phyloP scores from a whole-genome alignment of 2,113 vertebrate genomes.

The Rhabdornis inornatus region DNA sequence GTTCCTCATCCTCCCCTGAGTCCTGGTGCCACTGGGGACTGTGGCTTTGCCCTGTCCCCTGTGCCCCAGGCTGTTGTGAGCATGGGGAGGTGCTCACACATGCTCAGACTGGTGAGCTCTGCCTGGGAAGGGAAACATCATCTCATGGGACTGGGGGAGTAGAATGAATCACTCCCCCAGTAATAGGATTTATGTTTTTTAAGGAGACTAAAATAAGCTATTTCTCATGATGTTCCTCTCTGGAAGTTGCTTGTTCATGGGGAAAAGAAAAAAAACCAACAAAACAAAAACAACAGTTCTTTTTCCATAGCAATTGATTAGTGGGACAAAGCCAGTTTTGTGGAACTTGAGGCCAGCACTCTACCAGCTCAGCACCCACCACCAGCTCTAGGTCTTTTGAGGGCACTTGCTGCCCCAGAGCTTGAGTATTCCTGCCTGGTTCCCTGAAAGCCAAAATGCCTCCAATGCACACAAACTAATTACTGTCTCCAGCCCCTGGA shows the following conservation, averaged over 20 bases:
- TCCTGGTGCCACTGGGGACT: background rate
- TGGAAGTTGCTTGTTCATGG: background rate
- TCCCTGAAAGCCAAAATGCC: background rate
- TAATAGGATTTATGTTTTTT: background rate
- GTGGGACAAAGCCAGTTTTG: background rate
- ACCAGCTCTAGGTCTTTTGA: background rate
- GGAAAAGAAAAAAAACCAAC: background rate
- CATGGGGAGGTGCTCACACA: background rate
- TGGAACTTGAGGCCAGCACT: background rate
- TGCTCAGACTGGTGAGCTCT: background rate
- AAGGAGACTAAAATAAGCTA: background rate
- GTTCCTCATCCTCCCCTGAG: background rate
- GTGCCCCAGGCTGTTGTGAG: rapidly evolving
- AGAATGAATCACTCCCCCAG: background rate
- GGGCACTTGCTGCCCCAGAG: background rate
- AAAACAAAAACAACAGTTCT: background rate
- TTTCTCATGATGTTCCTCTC: background rate
- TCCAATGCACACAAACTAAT: background rate
- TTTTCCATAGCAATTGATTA: background rate
- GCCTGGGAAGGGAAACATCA: background rate
- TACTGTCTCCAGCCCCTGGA: background rate
- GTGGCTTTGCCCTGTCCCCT: background rate
- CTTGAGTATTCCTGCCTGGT: background rate
- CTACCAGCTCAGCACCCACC: background rate
- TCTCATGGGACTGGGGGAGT: background rate